A percentile compares a stretch with the other conserved stretches of the same genome.
phyloP scores from a whole-genome alignment of 2,888 invertebrate genomes.

The Arctia plantaginis region DNA sequence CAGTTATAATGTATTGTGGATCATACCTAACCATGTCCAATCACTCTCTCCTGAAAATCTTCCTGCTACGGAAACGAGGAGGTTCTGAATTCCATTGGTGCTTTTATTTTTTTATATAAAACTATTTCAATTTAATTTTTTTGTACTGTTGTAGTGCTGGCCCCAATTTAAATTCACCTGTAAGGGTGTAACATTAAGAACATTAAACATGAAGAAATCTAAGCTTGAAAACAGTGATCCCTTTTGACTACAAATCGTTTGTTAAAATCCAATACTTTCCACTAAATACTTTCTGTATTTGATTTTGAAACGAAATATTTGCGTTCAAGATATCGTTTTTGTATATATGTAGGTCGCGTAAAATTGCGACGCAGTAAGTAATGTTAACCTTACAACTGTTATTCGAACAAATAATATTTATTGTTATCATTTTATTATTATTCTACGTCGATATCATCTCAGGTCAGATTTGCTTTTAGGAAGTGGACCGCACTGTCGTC shows the following conservation, averaged over 20 bases:
- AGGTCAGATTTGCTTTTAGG: conserved; percentile 42
- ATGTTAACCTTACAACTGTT: conserved; percentile 62
- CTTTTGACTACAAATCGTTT: too few relatives aligned
- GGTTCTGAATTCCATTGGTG: neutral
- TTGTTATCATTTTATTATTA: conserved; percentile 22
- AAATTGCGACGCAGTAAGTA: conserved; percentile 71
- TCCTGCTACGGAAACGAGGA: too few relatives aligned
- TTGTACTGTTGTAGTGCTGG: too few relatives aligned
- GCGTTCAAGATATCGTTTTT: neutral
- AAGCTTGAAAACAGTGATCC: too few relatives aligned
- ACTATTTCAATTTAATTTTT: too few relatives aligned
- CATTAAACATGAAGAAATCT: too few relatives aligned
- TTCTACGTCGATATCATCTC: conserved; percentile 43
- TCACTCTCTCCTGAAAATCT: neutral
- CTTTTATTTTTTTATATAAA: too few relatives aligned
- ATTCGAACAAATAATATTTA: conserved; percentile 45
- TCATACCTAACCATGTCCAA: too few relatives aligned
- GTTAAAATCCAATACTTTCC: neutral
- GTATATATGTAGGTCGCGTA: conserved; percentile 35
- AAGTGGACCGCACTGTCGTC: conserved; percentile 42
- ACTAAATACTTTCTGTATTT: neutral
- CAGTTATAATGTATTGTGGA: neutral
- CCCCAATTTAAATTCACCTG: too few relatives aligned
- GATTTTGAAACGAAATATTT: neutral
- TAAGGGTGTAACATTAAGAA: too few relatives aligned